These are phyloP conservation scores for Gibbula magus DNA, from an alignment of 2,888 invertebrate species.

Conservation along the genomic window DNA sequence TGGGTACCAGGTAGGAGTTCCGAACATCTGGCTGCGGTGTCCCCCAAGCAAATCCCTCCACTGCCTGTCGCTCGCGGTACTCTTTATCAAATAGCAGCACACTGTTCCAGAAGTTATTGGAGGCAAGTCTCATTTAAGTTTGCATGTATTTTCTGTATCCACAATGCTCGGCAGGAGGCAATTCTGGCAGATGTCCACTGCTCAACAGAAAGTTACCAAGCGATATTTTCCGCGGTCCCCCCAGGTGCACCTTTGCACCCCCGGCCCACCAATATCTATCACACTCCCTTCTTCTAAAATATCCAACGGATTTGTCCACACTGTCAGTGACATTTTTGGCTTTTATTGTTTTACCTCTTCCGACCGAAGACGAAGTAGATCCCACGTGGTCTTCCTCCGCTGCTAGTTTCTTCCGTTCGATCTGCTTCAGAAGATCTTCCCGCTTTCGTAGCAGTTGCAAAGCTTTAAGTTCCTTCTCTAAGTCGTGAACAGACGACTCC, in stretches of 20 bases:
- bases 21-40: not conserved
- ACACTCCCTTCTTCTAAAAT: not conserved
- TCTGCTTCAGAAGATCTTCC: no score
- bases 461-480: no score
- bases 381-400: no score
- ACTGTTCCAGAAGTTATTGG: not conserved
- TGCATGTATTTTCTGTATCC: not conserved
- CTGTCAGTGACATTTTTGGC: not conserved
- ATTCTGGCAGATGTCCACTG: not conserved
- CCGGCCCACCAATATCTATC: not conserved
- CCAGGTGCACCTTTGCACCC: not conserved
- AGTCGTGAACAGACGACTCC: no score
- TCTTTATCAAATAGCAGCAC: conserved; percentile 4
- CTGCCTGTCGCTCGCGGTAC: conserved; percentile 2
- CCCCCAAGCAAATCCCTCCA: not conserved
- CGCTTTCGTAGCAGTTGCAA: no score
- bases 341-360: no score
- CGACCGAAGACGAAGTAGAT: no score
- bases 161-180: not conserved
- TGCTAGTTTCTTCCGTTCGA: no score
- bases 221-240: not conserved
- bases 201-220: not conserved
- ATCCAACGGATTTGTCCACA: not conserved
- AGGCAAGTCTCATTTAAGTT: not conserved
- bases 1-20: not conserved